Base-by-base conservation (phyloP, 1,140 invertebrate genomes). In the Drosophila nannoptera region DNA sequence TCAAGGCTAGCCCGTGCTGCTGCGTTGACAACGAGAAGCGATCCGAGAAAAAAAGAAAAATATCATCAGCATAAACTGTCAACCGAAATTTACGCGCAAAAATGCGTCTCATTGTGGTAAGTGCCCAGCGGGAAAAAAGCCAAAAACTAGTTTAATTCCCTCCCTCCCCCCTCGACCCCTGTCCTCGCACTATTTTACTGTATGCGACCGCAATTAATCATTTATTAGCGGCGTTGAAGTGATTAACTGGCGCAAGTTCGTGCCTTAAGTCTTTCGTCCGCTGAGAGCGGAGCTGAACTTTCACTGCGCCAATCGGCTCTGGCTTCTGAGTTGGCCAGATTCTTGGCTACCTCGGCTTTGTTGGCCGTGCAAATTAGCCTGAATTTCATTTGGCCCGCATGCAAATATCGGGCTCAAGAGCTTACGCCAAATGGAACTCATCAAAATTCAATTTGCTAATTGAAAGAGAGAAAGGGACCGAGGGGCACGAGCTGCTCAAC, bases 241-340 rank as follows among this genome's bases (percentile, higher is more conserved):
- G 73, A 77, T 84, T 80, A 80, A 71, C 45, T 69, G 81, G 56
- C 70, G 45, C 70, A 77, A 72, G 81, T 86, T 84, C 54, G 81
- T 84, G 81, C 38, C 81, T 77, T 50, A 69, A 69, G 67, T 69
- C 67, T 69, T 72, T 52, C 66, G 42, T 46, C 46, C 35, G 45
- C 45, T 35, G 46, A 7, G 42, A 22, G n/a, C 14, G n/a, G 32
- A 50, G 16, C 42, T 48, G 43, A 68, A 72, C 69, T 72, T 72
- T 72, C 69, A 72, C 69, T 72, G 35, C 11, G 31, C 43, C 52
- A 52, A 52, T 43, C 32, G 61, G 69, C 66, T 68, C 58, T 66
- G 14, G 40, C 50, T 38, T 42, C 29, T 33, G 14, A 43, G 12
- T 43, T 43, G 40, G 14, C 22, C 22, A 22, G 22, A 22, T 22